These are phyloP conservation scores for Apantesis nais DNA, from an alignment of 2,888 invertebrate genomes.

Conservation along the genomic window DNA sequence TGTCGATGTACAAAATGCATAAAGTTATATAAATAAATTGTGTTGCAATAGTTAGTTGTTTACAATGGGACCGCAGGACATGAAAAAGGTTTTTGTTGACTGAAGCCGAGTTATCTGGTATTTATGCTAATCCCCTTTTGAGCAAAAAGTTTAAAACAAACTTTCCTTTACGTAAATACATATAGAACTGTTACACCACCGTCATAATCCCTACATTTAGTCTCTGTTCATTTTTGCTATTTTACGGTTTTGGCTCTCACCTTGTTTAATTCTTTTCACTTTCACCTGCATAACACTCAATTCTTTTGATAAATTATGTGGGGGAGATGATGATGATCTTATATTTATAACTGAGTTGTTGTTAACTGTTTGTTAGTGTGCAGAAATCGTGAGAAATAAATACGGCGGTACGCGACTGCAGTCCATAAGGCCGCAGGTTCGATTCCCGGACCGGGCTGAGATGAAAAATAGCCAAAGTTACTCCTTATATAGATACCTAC, in stretches of 20 bases:
- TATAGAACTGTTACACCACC: not conserved
- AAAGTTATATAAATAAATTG: not conserved
- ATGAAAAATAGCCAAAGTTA: too few species aligned
- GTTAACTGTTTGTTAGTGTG: too few species aligned
- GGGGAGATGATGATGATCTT: too few species aligned
- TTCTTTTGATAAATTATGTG: not conserved
- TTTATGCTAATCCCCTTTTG: conserved; percentile 7
- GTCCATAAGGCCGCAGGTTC: too few species aligned
- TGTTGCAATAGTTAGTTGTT: conserved; percentile 8
- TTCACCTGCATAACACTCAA: not conserved
- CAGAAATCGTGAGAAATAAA: too few species aligned
- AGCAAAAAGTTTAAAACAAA: conserved; percentile 1
- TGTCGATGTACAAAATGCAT: too few species aligned
- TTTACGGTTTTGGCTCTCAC: not conserved
- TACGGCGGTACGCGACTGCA: too few species aligned
- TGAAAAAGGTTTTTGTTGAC: conserved; percentile 11
- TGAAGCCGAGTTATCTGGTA: not conserved
- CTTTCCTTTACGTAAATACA: not conserved
- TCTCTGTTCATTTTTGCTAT: not conserved
- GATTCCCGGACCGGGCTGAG: too few species aligned
- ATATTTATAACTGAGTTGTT: too few species aligned
- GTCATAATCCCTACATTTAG: not conserved
- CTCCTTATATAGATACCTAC: too few species aligned
- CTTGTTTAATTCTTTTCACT: not conserved
- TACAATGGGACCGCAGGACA: not conserved